Percentiles rank a stretch among this genome's conserved stretches.
phyloP scores from a whole-genome alignment of 2,797 vertebrate species.

The Ctenosaura bakeri region DNA sequence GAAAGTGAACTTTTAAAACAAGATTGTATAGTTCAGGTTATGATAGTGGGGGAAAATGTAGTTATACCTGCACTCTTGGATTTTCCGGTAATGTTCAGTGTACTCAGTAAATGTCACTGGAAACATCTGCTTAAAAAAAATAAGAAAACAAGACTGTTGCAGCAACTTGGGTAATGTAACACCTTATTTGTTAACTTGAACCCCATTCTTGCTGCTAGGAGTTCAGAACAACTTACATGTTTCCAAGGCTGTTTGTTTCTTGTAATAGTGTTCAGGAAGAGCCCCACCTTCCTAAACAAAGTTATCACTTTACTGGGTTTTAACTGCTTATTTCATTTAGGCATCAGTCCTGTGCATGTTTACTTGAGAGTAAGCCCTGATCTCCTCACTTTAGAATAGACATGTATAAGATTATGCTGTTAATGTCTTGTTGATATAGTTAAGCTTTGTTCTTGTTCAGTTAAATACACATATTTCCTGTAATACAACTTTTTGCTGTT shows the following conservation, averaged over 20 bases:
- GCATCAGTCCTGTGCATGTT: no score
- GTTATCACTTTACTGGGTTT: neutral
- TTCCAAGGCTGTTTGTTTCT: neutral
- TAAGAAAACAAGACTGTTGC: neutral
- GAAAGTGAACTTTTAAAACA: neutral
- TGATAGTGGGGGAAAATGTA: conserved; percentile 18
- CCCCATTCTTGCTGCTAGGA: neutral
- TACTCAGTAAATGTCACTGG: neutral
- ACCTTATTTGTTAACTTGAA: neutral
- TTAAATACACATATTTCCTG: neutral
- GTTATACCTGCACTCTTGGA: conserved; percentile 5
- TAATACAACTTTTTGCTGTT: neutral
- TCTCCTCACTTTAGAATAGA: neutral
- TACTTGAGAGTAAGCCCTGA: neutral
- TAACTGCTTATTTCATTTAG: neutral
- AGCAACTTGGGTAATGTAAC: neutral
- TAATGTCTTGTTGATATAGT: neutral
- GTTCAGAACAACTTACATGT: neutral
- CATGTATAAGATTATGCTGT: neutral
- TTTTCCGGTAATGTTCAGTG: neutral
- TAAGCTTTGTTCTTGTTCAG: neutral
- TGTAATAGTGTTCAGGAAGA: neutral
- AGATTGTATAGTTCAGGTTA: conserved; percentile 20
- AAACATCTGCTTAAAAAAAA: neutral
- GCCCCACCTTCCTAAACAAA: neutral